phyloP scores from a whole-genome alignment of 92 coral and sea anemone species.

The Paramuricea clavata region DNA sequence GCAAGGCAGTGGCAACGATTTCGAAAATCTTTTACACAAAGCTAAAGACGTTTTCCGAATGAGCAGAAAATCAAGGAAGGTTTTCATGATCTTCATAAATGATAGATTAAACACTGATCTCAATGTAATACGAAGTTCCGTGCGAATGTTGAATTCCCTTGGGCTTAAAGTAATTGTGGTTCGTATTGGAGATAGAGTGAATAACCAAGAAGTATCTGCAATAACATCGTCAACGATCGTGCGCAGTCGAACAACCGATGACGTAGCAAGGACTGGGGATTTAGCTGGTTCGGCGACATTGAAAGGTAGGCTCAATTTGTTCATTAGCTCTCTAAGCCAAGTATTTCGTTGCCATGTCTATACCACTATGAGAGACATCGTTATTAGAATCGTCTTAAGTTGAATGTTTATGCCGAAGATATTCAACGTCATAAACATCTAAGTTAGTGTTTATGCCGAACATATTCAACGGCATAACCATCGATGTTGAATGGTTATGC shows the following conservation, averaged over 20 bases:
- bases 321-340: no score
- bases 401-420: no score
- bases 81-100: constrained; percentile 26
- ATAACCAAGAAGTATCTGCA: constrained; percentile 46
- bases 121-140: background rate
- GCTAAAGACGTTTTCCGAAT: constrained; percentile 30
- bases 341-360: no score
- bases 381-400: no score
- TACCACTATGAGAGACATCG: no score
- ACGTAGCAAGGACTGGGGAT: constrained; percentile 19
- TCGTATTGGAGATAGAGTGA: constrained; percentile 61
- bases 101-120: constrained; percentile 16
- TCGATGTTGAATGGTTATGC: no score
- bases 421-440: no score
- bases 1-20: constrained; percentile 30
- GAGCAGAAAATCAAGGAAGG: constrained; percentile 14
- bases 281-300: constrained; percentile 6
- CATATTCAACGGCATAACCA: no score
- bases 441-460: no score
- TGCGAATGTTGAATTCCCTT: constrained; percentile 44
- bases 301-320: constrained; percentile 11
- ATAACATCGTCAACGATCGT: constrained; percentile 16
- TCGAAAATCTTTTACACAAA: background rate
- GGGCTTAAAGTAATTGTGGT: constrained; percentile 75
- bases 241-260: background rate